Evolutionary conservation across 2,888 invertebrate genomes (phyloP).

Genomic region (Myopa testacea): DNA sequence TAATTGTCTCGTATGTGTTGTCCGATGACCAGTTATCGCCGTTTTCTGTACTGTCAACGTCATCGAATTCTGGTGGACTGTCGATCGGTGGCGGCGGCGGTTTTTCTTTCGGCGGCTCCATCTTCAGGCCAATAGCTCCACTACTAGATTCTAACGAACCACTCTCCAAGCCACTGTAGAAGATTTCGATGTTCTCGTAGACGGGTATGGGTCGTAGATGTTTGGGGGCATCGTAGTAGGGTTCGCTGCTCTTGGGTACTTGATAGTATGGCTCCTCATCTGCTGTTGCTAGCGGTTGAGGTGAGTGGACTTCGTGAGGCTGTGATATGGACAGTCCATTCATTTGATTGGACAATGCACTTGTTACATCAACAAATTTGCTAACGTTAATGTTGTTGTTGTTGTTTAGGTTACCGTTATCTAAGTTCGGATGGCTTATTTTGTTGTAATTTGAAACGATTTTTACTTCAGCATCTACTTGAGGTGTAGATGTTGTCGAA

Average conservation of each 20-base stretch:
- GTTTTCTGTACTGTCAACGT: conserved; percentile 45
- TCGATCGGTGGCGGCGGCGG: conserved; percentile 82
- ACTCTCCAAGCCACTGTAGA: conserved; percentile 64
- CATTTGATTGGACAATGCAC: conserved; percentile 49
- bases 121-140: conserved; percentile 46
- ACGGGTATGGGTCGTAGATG: conserved; percentile 70
- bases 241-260: conserved; percentile 66
- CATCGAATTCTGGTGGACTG: conserved; percentile 56
- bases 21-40: conserved; percentile 61
- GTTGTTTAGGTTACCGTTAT: conserved; percentile 37
- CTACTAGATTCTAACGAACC: conserved; percentile 36
- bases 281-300: conserved; percentile 32
- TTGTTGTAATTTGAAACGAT: conserved; percentile 56
- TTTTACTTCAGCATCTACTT: conserved; percentile 56
- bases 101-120: conserved; percentile 87
- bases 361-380: conserved; percentile 48
- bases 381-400: conserved; percentile 38
- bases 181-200: conserved; percentile 74
- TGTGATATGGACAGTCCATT: neutral
- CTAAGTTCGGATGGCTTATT: conserved; percentile 45
- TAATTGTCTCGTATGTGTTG: conserved; percentile 66
- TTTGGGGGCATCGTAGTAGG: conserved; percentile 68
- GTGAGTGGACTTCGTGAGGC: neutral
- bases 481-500: conserved; percentile 54
- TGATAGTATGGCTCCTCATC: conserved; percentile 66